phyloP scores from a whole-genome alignment of 2,888 invertebrate species.

The Epirrhoe alternata region DNA sequence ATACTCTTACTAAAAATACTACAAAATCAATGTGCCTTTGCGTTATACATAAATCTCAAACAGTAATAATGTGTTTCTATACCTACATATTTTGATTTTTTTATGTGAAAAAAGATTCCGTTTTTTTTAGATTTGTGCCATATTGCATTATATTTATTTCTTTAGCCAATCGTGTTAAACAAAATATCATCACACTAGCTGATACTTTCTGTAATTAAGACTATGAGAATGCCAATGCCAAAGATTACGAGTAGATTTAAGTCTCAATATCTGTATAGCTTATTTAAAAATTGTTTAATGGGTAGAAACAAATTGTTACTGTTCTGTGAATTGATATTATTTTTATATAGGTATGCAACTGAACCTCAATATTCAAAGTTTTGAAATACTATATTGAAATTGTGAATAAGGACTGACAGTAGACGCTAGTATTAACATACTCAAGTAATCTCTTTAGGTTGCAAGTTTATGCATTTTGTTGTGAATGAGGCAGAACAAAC shows the following conservation, averaged over 20 bases:
- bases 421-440: constrained; percentile 46
- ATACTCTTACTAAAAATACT: constrained; percentile 11
- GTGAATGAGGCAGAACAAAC: constrained; percentile 18
- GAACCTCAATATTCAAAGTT: constrained; percentile 72
- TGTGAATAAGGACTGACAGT: constrained; percentile 72
- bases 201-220: constrained; percentile 66
- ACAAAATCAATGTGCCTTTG: constrained; percentile 36
- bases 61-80: constrained; percentile 84
- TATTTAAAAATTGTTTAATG: constrained; percentile 61
- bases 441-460: constrained; percentile 43
- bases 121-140: constrained; percentile 43
- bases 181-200: constrained; percentile 66
- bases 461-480: constrained; percentile 42
- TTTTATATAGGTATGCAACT: constrained; percentile 72
- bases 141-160: constrained; percentile 40
- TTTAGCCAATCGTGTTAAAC: constrained; percentile 39
- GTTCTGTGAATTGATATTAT: constrained; percentile 71
- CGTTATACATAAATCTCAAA: constrained; percentile 71
- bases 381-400: constrained; percentile 68
- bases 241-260: constrained; percentile 81
- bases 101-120: constrained; percentile 25
- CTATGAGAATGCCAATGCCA: constrained; percentile 81
- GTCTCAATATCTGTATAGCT: constrained; percentile 60
- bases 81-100: constrained; percentile 50
- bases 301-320: constrained; percentile 84